Evolutionary conservation across 1,140 invertebrate genomes (phyloP), one percentile per base, ranked within the genome.

Genomic region (Caenorhabditis tropicalis): DNA sequence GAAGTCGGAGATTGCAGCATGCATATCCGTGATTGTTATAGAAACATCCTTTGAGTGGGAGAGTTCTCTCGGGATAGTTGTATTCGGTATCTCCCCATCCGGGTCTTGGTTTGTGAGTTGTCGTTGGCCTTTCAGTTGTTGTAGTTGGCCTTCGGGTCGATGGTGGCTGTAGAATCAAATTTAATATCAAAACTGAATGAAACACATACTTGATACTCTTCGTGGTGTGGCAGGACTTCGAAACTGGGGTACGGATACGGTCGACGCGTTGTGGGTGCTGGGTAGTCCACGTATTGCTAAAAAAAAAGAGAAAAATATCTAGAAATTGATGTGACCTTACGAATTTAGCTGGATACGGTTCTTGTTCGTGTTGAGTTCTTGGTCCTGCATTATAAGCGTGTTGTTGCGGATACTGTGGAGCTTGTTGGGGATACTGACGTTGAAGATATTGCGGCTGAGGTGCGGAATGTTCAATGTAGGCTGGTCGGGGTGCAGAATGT

Each of bases 21-120:
- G 65, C 65, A 74, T 74, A 74, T 7, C 65, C 65, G 24, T 74
- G 65, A 15, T 43, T 74, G n/a, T 74, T 74, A 9, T 74, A 74
- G n/a, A 74, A 74, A 43, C 65, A 74, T 10, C 65, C 65, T 43
- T 74, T 74, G 1, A 74, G 65, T 0, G 65, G 36, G 12, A 74
- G 36, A 0, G 6, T 9, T 74, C 65, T 74, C 4, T 74, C 65
- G 9, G 65, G 65, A 12, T 74, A 74, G 36, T 74, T 74, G 36
- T 74, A 74, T 10, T 43, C 65, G 1, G 65, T 74, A 31, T 74
- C 65, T 43, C 65, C 65, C 65, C 65, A 74, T 74, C 36, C 65
- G 16, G 65, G 33, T 19, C 65, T n/a, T 21, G 36, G 65, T 46
- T 74, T 74, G 3, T 46, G 33, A 24, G 33, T 27, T 0, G 65